phyloP scores from a whole-genome alignment of 2,888 invertebrate genomes.

The Pristionchus fissidentatus region DNA sequence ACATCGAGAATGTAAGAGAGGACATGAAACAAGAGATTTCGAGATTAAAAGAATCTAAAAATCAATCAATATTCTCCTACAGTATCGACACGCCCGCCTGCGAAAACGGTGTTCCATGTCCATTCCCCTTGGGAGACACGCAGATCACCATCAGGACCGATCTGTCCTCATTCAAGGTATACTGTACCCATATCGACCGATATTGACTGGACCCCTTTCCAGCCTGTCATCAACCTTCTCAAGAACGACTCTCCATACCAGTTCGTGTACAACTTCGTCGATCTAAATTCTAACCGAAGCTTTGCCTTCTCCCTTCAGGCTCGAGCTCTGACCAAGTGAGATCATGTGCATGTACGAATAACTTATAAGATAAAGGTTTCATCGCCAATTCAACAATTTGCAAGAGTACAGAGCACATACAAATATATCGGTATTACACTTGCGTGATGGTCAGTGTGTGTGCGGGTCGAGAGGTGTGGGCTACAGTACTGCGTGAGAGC shows the following conservation, averaged over 20 bases:
- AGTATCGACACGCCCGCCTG: conserved; percentile 25
- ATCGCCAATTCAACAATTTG: conserved; percentile 9
- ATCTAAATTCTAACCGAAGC: neutral
- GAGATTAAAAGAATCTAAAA: neutral
- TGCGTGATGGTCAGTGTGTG: no score
- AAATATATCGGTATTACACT: neutral
- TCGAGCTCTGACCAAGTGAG: conserved; percentile 32
- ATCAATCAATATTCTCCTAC: neutral
- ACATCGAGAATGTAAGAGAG: no score
- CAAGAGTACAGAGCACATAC: conserved; percentile 11
- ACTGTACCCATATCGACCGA: neutral
- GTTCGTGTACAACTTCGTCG: neutral
- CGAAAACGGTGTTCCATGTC: conserved; percentile 25
- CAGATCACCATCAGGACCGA: conserved; percentile 27
- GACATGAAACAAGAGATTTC: no score
- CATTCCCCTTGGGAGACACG: conserved; percentile 12
- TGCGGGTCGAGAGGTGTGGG: neutral
- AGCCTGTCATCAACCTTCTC: conserved; percentile 54
- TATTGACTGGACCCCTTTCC: neutral
- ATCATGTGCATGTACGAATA: neutral
- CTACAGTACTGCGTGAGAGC: neutral
- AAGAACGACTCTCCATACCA: conserved; percentile 60
- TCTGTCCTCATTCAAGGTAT: conserved; percentile 21
- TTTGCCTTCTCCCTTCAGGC: conserved; percentile 8
- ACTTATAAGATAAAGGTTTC: conserved; percentile 1